phyloP scores from a whole-genome alignment of 2,888 invertebrate genomes.

The Xestobium rufovillosum region DNA sequence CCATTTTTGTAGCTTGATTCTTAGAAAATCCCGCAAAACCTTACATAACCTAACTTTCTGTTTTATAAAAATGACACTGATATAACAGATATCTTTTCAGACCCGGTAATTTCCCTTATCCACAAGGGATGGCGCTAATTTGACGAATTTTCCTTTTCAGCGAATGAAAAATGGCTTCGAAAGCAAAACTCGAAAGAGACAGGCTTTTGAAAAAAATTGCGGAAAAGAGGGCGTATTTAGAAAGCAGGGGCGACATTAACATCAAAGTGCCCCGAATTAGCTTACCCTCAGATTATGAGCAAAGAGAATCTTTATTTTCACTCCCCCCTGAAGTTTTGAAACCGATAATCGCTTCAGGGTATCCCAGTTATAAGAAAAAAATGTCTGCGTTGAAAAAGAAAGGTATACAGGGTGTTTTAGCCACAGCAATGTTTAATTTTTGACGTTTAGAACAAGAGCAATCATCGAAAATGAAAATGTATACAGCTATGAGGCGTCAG shows the following conservation, averaged over 20 bases:
- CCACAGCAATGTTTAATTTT: slow-evolving; percentile 3
- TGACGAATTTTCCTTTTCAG: no score
- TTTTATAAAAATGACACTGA: no score
- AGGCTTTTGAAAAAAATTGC: slow-evolving; percentile 44
- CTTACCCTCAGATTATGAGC: slow-evolving; percentile 52
- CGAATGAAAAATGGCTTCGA: slow-evolving; percentile 7
- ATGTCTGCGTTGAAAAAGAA: slow-evolving; percentile 38
- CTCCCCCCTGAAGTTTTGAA: slow-evolving; percentile 53
- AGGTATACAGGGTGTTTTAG: slow-evolving; percentile 26
- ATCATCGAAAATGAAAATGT: slow-evolving; percentile 48
- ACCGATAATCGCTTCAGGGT: slow-evolving; percentile 37
- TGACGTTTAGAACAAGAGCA: slow-evolving; percentile 42
- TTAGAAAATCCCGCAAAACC: no score
- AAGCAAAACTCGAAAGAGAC: slow-evolving; percentile 38
- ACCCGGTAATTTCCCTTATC: no score
- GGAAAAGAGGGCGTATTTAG: slow-evolving; percentile 39
- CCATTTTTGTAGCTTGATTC: no score
- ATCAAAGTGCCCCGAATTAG: slow-evolving; percentile 50
- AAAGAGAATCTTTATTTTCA: slow-evolving; percentile 53
- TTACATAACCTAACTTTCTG: no score
- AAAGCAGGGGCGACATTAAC: slow-evolving; percentile 44
- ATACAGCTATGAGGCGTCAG: slow-evolving; percentile 61
- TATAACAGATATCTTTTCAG: no score
- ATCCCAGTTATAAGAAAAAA: slow-evolving; percentile 37
- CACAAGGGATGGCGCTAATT: no score